Evolutionary conservation across 2,888 invertebrate species (phyloP).

Genomic region (Tiliacea citrago): DNA sequence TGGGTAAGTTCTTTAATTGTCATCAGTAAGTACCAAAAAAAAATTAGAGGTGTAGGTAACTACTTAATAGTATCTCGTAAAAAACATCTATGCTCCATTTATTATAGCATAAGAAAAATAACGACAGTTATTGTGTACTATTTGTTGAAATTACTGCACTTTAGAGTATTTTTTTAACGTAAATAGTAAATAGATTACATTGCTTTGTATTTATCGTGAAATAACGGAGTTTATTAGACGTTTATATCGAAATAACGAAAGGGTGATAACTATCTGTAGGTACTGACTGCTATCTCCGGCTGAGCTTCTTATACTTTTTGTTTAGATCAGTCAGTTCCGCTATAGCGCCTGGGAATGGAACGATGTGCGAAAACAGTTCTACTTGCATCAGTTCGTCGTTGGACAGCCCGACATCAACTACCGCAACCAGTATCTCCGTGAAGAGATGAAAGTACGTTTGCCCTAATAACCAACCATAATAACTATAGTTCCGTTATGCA

Average conservation of each 20-base stretch:
- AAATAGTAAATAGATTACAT: no score
- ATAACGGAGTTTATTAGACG: no score
- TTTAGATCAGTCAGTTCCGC: conserved; percentile 89
- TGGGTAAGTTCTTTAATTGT: conserved; percentile 89
- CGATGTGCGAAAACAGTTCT: conserved; percentile 91
- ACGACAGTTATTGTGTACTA: no score
- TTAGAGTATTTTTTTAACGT: no score
- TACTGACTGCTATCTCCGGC: neutral
- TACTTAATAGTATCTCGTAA: no score
- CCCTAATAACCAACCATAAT: neutral
- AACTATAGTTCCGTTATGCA: neutral
- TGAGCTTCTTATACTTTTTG: conserved; percentile 2
- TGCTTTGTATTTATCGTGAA: no score
- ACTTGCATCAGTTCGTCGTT: conserved; percentile 93
- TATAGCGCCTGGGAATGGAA: conserved; percentile 94
- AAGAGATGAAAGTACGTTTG: conserved; percentile 88
- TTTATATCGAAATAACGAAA: no score
- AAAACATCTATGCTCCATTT: no score
- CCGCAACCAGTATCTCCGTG: conserved; percentile 90
- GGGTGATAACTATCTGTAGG: neutral
- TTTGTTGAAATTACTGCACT: no score
- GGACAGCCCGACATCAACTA: conserved; percentile 95
- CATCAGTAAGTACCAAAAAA: neutral
- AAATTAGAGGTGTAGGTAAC: no score
- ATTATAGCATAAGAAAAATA: no score